Percentiles rank a stretch among this genome's conserved stretches.
phyloP scores from a whole-genome alignment of 2,888 invertebrate species.

The Chrysopilus asiliformis region DNA sequence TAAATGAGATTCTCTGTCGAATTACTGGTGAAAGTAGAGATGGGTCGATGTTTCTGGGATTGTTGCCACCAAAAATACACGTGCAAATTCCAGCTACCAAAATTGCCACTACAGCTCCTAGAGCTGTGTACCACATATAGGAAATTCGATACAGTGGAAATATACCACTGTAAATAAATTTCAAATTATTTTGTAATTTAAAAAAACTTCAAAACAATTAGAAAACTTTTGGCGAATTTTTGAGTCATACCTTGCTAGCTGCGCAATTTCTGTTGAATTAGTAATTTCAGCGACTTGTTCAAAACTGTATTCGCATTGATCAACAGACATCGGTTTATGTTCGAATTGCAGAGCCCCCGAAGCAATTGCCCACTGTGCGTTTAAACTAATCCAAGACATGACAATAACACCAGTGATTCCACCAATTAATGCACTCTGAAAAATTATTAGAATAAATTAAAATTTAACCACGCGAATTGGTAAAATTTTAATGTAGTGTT shows the following conservation, averaged over 20 bases:
- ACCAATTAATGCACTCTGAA: slow-evolving; percentile 46
- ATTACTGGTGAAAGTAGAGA: slow-evolving; percentile 52
- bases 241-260: slow-evolving; percentile 21
- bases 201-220: not conserved
- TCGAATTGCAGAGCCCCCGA: slow-evolving; percentile 47
- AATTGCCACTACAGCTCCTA: slow-evolving; percentile 44
- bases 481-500: slow-evolving; percentile 1
- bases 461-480: not conserved
- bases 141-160: slow-evolving; percentile 52
- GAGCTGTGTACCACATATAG: slow-evolving; percentile 65
- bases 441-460: slow-evolving; percentile 7
- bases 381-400: slow-evolving; percentile 48
- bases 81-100: slow-evolving; percentile 31
- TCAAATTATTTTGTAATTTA: not conserved
- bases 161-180: slow-evolving; percentile 21
- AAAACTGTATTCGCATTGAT: slow-evolving; percentile 50
- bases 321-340: slow-evolving; percentile 49
- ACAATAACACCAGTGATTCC: slow-evolving; percentile 41
- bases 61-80: slow-evolving; percentile 35
- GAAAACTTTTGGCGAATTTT: not conserved
- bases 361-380: slow-evolving; percentile 49
- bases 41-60: slow-evolving; percentile 43
- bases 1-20: slow-evolving; percentile 34
- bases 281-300: slow-evolving; percentile 21
- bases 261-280: slow-evolving; percentile 17